phyloP scores from a whole-genome alignment of 2,888 invertebrate genomes.

The Merodon equestris region DNA sequence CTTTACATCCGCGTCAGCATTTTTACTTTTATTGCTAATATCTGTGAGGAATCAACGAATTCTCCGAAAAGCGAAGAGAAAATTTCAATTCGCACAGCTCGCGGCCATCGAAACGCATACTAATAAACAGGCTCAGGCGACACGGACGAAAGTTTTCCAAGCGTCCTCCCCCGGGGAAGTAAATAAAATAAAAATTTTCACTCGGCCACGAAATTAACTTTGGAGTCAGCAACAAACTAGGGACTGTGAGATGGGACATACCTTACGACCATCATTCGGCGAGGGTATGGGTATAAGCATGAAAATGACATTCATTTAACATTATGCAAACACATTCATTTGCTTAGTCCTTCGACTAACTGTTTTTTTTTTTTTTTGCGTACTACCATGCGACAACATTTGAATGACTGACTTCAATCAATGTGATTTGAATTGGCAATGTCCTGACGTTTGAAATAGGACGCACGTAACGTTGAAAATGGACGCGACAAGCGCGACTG shows the following conservation, averaged over 20 bases:
- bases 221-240: neutral
- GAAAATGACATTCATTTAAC: conserved; percentile 48
- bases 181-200: conserved; percentile 57
- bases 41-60: neutral
- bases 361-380: neutral
- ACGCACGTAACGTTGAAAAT: conserved; percentile 36
- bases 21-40: too few relatives aligned
- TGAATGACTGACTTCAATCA: conserved; percentile 61
- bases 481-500: neutral
- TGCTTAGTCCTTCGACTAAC: neutral
- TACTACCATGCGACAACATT: neutral
- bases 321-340: conserved; percentile 41
- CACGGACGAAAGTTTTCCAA: conserved; percentile 13
- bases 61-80: conserved; percentile 37
- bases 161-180: conserved; percentile 15
- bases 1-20: too few relatives aligned
- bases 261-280: neutral
- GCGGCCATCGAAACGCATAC: conserved; percentile 4
- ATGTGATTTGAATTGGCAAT: conserved; percentile 67
- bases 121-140: conserved; percentile 30
- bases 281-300: conserved; percentile 15
- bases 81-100: conserved; percentile 52
- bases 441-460: conserved; percentile 53
- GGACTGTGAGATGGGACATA: neutral
- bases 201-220: conserved; percentile 53